phyloP scores from a whole-genome alignment of 2,888 invertebrate genomes.

The Ophion ellenae region DNA sequence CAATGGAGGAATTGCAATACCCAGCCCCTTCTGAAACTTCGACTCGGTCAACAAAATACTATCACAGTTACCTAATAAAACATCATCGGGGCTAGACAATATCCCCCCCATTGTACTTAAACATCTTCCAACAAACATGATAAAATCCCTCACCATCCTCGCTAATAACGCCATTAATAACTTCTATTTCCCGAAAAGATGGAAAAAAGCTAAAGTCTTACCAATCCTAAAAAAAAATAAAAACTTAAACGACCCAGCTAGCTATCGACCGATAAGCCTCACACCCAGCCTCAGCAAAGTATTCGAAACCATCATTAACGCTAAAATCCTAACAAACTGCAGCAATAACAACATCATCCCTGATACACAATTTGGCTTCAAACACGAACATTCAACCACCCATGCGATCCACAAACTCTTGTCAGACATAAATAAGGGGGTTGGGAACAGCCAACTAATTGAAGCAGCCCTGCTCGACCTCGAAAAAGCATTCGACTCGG shows the following conservation, averaged over 20 bases:
- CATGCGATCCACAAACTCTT: slow-evolving; percentile 7
- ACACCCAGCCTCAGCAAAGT: slow-evolving; percentile 8
- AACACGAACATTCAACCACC: not conserved
- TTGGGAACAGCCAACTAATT: not conserved
- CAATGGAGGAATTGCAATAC: too few species aligned
- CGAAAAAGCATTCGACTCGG: slow-evolving; percentile 17
- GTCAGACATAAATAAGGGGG: not conserved
- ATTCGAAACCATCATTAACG: not conserved
- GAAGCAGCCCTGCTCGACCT: slow-evolving; percentile 11
- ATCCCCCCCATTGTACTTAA: too few species aligned
- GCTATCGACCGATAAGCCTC: slow-evolving; percentile 10
- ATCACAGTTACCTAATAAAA: too few species aligned
- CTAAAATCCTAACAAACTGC: not conserved
- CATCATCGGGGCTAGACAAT: too few species aligned
- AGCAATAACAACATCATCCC: not conserved
- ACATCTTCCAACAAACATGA: too few species aligned
- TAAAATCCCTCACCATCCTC: too few species aligned
- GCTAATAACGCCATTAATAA: too few species aligned
- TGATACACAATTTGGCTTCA: not conserved
- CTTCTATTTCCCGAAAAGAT: too few species aligned
- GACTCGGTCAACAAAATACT: too few species aligned
- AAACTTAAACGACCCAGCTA: not conserved
- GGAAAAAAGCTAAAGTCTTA: too few species aligned
- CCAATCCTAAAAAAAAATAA: slow-evolving; percentile 9
- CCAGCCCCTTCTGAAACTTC: too few species aligned